Evolutionary conservation across 2,113 vertebrate species (phyloP).

Genomic region (Camelus bactrianus): DNA sequence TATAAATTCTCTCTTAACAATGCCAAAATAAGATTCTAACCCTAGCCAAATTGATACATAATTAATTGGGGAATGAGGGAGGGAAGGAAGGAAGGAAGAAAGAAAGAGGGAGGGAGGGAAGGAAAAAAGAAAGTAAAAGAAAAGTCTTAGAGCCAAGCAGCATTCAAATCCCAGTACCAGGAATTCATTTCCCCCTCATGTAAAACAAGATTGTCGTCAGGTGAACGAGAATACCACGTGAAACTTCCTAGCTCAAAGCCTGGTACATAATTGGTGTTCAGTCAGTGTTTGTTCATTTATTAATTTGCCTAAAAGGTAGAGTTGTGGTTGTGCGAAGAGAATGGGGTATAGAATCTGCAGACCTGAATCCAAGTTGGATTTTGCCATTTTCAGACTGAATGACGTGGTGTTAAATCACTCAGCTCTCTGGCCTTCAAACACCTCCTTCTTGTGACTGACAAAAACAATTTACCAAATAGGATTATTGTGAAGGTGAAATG

Average conservation of each 20-base stretch:
- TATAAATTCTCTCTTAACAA: constrained; percentile 31
- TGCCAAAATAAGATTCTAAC: constrained; percentile 2
- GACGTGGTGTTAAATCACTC: background rate
- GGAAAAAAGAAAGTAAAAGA: background rate
- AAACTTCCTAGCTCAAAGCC: background rate
- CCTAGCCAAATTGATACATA: background rate
- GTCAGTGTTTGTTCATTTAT: background rate
- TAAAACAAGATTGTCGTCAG: background rate
- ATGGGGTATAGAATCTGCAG: background rate
- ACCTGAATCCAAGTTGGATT: constrained; percentile 3
- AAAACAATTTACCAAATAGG: constrained; percentile 6
- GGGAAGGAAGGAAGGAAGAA: background rate
- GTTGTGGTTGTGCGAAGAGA: background rate
- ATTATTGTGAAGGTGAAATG: constrained; percentile 23
- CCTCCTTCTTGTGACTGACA: background rate
- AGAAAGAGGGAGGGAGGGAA: fast-evolving
- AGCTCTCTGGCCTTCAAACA: background rate
- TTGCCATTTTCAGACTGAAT: background rate
- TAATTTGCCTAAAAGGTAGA: constrained; percentile 3
- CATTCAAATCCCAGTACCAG: background rate
- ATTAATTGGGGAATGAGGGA: background rate
- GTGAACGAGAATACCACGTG: background rate
- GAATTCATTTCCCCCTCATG: background rate
- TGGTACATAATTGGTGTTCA: background rate
- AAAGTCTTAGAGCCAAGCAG: background rate